Evolutionary conservation across 2,797 vertebrate species (phyloP).

Genomic region (Florisuga fusca): DNA sequence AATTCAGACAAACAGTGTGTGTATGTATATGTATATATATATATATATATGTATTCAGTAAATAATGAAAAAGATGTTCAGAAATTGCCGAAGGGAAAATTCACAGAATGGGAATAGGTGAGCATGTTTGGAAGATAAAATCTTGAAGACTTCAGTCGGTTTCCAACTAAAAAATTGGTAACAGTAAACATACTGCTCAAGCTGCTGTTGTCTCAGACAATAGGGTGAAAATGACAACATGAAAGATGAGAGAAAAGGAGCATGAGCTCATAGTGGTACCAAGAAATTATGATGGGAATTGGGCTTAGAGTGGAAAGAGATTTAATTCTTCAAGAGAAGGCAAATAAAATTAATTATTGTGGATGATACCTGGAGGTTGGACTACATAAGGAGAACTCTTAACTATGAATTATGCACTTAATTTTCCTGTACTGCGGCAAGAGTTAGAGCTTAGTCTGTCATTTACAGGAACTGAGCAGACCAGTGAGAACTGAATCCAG

Average conservation of each 20-base stretch:
- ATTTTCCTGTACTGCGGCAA: neutral
- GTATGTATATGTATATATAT: too few relatives aligned
- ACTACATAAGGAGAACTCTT: neutral
- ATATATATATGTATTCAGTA: neutral
- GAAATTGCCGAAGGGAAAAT: neutral
- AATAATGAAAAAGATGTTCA: neutral
- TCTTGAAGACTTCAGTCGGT: neutral
- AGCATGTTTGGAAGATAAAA: neutral
- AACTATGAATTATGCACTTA: neutral
- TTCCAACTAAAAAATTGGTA: conserved; percentile 6
- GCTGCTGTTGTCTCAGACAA: neutral
- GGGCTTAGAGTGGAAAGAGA: neutral
- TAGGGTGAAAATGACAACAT: neutral
- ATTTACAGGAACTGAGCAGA: conserved; percentile 17
- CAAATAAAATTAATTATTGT: neutral
- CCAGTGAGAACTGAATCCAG: neutral
- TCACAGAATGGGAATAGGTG: neutral
- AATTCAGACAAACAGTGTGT: neutral
- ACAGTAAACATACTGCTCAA: neutral
- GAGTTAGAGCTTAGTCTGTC: neutral
- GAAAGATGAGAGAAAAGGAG: neutral
- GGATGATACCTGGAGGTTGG: neutral
- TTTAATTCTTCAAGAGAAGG: neutral
- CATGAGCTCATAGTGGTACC: neutral
- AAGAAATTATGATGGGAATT: neutral